Percentiles rank a stretch among this genome's conserved stretches.
Evolutionary conservation across 1,140 invertebrate genomes (phyloP).

Genomic region (Drosophila ogumai): DNA sequence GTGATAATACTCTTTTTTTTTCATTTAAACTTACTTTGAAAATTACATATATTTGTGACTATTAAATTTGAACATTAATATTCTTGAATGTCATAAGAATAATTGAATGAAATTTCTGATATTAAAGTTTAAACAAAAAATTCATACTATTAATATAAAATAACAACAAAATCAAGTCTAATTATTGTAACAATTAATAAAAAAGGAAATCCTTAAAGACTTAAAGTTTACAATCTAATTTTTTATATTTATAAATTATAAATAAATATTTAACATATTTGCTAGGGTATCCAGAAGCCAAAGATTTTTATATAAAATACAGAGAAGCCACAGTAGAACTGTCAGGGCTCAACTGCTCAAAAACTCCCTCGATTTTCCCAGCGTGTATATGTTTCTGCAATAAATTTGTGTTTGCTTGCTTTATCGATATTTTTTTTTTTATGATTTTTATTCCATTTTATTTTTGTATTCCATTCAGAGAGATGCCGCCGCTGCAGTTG

Average conservation of each 20-base stretch:
- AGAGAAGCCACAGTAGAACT: conserved; percentile 5
- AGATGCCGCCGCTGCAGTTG: conserved; percentile 4
- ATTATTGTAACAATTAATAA: too few relatives aligned
- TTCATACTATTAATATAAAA: too few relatives aligned
- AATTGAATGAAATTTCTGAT: too few relatives aligned
- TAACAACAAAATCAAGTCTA: too few relatives aligned
- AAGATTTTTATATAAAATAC: neutral
- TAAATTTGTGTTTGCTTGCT: conserved; percentile 49
- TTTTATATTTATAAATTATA: neutral
- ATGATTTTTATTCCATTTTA: conserved; percentile 47
- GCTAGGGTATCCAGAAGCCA: neutral
- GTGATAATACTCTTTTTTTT: too few relatives aligned
- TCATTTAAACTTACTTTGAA: too few relatives aligned
- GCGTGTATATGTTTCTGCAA: conserved; percentile 46
- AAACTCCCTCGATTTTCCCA: conserved; percentile 7
- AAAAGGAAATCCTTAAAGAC: too few relatives aligned
- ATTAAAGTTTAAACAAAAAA: too few relatives aligned
- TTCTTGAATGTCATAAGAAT: too few relatives aligned
- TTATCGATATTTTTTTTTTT: conserved; percentile 56
- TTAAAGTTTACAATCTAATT: neutral
- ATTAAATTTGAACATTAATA: too few relatives aligned
- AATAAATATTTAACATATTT: neutral
- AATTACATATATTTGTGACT: too few relatives aligned
- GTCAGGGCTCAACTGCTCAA: conserved; percentile 30
- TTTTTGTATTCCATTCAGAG: conserved; percentile 29